These are phyloP conservation scores for Cyanistes caeruleus DNA, from an alignment of 2,113 vertebrate species.

Conservation along the genomic window DNA sequence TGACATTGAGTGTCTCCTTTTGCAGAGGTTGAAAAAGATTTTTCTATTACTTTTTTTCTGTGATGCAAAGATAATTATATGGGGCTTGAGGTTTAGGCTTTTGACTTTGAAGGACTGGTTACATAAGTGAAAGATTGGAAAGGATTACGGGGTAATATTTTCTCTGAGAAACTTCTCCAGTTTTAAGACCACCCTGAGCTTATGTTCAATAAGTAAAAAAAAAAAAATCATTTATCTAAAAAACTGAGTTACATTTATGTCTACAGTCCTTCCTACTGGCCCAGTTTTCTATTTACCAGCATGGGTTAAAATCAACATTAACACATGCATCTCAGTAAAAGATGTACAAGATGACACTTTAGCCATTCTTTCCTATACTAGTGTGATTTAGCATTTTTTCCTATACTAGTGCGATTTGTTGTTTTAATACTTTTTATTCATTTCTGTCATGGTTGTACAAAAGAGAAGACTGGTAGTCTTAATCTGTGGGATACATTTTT, in stretches of 20 bases:
- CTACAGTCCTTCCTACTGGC: background rate
- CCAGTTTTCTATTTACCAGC: background rate
- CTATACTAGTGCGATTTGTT: rapidly evolving
- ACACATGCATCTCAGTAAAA: background rate
- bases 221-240: background rate
- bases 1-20: background rate
- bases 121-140: background rate
- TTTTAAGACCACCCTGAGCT: background rate
- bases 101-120: background rate
- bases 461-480: background rate
- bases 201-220: background rate
- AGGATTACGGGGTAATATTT: background rate
- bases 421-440: background rate
- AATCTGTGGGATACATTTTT: background rate
- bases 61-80: background rate
- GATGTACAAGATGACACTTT: background rate
- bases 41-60: background rate
- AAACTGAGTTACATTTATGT: background rate
- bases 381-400: too few relatives aligned
- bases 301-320: background rate
- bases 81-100: background rate
- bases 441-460: background rate
- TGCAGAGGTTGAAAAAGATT: background rate
- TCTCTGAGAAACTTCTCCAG: background rate
- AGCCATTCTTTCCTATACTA: background rate